phyloP scores from a whole-genome alignment of 1,140 invertebrate genomes.

The Hypsibius dujardini region DNA sequence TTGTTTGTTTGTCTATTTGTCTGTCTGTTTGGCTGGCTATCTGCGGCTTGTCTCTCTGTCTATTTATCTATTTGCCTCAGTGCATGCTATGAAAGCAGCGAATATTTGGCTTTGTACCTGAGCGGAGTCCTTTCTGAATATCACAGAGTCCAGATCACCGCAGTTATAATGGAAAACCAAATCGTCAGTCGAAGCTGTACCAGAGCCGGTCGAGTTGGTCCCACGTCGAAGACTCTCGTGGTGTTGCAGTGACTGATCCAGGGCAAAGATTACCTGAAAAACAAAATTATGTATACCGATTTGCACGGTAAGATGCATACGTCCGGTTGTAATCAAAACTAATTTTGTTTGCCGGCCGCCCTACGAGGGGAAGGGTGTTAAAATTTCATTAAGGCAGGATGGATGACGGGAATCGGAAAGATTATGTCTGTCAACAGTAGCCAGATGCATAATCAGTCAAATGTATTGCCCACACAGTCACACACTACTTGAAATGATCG shows the following conservation, averaged over 20 bases:
- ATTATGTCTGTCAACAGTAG: not conserved
- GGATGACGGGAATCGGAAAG: not conserved
- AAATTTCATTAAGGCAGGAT: not conserved
- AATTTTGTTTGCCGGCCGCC: not conserved
- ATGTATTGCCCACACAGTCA: not conserved
- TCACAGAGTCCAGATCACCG: conserved; percentile 38
- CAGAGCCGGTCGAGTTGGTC: conserved; percentile 27
- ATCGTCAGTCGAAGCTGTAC: conserved; percentile 34
- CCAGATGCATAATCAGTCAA: conserved; percentile 17
- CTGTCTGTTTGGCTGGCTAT: no score
- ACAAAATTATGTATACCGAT: not conserved
- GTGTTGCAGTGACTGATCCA: conserved; percentile 39
- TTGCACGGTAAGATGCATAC: not conserved
- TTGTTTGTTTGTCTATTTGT: no score
- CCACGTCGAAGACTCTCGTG: conserved; percentile 35
- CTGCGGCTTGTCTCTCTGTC: no score
- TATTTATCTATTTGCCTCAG: no score
- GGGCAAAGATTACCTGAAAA: conserved; percentile 40
- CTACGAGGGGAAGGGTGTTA: no score
- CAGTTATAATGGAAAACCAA: conserved; percentile 41
- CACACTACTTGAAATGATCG: not conserved
- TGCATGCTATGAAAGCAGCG: no score
- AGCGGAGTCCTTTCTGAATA: conserved; percentile 37
- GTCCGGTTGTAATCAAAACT: conserved; percentile 16
- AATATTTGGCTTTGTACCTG: conserved; percentile 26